Percentiles rank a stretch among this genome's conserved stretches.
Evolutionary conservation across 2,888 invertebrate species (phyloP).

Genomic region (Athalia circularis): DNA sequence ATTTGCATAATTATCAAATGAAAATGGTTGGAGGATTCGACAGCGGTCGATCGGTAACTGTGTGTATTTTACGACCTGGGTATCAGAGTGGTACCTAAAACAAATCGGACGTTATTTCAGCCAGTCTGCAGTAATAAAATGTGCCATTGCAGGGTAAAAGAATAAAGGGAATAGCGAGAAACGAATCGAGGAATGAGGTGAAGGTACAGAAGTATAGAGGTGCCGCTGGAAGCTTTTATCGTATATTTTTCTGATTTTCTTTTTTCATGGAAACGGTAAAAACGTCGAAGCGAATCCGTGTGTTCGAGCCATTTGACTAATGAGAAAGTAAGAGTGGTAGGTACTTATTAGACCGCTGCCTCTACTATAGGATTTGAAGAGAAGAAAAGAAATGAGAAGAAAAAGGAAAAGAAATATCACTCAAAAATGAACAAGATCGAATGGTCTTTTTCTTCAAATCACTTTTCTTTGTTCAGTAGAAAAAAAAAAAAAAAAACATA

Average conservation of each 20-base stretch:
- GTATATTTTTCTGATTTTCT: not conserved
- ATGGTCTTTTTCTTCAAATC: slow-evolving; percentile 23
- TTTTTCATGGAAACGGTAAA: slow-evolving; percentile 10
- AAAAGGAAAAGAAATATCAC: not conserved
- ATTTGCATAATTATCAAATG: slow-evolving; percentile 67
- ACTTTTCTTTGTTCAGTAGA: slow-evolving; percentile 1
- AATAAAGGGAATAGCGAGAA: not conserved
- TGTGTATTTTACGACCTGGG: too few relatives aligned
- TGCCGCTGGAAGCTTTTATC: slow-evolving; percentile 5
- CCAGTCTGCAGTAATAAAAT: too few relatives aligned
- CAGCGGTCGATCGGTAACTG: slow-evolving; percentile 41
- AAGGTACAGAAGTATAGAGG: not conserved
- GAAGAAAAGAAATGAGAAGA: not conserved
- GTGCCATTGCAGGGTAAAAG: too few relatives aligned
- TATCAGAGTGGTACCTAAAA: too few relatives aligned
- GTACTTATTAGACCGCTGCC: slow-evolving; percentile 11
- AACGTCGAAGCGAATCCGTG: slow-evolving; percentile 17
- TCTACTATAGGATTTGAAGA: slow-evolving; percentile 4
- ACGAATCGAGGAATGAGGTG: too few relatives aligned
- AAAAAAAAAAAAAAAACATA: not conserved
- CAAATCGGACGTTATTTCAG: too few relatives aligned
- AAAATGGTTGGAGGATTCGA: slow-evolving; percentile 51
- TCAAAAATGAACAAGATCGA: slow-evolving; percentile 14
- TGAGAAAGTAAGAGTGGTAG: slow-evolving; percentile 29
- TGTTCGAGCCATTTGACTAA: slow-evolving; percentile 33